phyloP scores from a whole-genome alignment of 2,113 vertebrate species.

The Antennarius striatus region DNA sequence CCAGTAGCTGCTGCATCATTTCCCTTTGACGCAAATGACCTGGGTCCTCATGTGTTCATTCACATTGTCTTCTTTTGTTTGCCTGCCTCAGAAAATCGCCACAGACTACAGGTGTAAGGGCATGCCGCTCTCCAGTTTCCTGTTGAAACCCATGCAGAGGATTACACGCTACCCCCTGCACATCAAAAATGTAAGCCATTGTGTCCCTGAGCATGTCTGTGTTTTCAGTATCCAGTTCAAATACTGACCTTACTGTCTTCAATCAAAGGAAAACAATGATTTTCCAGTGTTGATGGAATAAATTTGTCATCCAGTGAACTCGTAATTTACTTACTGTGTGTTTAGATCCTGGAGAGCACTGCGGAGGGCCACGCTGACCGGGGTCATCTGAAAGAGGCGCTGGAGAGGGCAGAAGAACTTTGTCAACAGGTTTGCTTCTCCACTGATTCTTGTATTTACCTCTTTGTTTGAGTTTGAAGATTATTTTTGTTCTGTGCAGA shows the following conservation, averaged over 20 bases:
- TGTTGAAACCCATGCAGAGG: conserved; percentile 98
- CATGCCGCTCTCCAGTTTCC: conserved; percentile 97
- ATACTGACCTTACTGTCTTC: conserved; percentile 1
- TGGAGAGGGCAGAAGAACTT: conserved; percentile 90
- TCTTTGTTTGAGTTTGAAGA: not conserved
- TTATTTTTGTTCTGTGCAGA: not conserved
- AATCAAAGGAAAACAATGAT: not conserved
- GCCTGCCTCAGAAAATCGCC: conserved; percentile 86
- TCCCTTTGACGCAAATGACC: too few species aligned
- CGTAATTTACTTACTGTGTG: not conserved
- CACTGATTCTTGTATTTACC: not conserved
- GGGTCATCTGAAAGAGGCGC: conserved; percentile 82
- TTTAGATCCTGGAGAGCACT: conserved; percentile 92
- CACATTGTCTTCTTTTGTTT: conserved; percentile 2
- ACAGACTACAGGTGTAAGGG: conserved; percentile 94
- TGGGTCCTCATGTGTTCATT: not conserved
- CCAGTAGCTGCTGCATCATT: too few species aligned
- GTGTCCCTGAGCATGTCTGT: not conserved
- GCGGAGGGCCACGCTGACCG: conserved; percentile 85
- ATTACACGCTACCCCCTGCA: conserved; percentile 97
- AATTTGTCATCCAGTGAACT: too few species aligned
- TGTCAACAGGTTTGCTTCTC: conserved; percentile 78
- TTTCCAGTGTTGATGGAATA: not conserved
- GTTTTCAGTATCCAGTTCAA: conserved; percentile 6
- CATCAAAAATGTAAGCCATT: conserved; percentile 89